Evolutionary conservation across 2,113 vertebrate genomes (phyloP).

Genomic region (Clarias macrocephalus): DNA sequence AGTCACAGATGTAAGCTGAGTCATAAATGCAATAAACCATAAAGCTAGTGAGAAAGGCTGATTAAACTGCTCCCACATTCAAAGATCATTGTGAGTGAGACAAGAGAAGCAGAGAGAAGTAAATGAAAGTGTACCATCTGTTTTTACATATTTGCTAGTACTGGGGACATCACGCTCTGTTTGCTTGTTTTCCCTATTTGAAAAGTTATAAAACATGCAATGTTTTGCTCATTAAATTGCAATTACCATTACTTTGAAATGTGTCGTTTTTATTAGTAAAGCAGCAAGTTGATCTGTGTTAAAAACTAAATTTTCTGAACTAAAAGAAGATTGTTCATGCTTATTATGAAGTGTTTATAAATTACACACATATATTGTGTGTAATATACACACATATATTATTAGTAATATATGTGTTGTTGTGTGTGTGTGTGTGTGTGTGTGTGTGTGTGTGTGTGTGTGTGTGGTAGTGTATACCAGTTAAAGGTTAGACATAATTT

Average conservation of each 20-base stretch:
- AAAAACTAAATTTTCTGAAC: background rate
- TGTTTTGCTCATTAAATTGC: slow-evolving; percentile 34
- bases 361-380: too few relatives aligned
- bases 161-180: slow-evolving; percentile 64
- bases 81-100: slow-evolving; percentile 64
- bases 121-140: slow-evolving; percentile 72
- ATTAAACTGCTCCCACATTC: slow-evolving; percentile 67
- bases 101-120: slow-evolving; percentile 62
- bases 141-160: slow-evolving; percentile 62
- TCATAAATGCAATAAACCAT: slow-evolving; percentile 65
- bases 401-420: too few relatives aligned
- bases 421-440: too few relatives aligned
- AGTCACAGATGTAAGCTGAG: slow-evolving; percentile 57
- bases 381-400: too few relatives aligned
- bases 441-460: too few relatives aligned
- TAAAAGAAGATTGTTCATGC: background rate
- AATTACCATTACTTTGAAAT: slow-evolving; percentile 6
- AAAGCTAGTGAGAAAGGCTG: slow-evolving; percentile 66
- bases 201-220: slow-evolving; percentile 43
- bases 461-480: too few relatives aligned
- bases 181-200: slow-evolving; percentile 53
- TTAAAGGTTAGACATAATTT: too few relatives aligned
- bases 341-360: background rate
- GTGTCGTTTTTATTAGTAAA: background rate
- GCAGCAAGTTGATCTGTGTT: background rate